Evolutionary conservation across 1,140 invertebrate species (phyloP).

Genomic region (Drosophila ironensis): DNA sequence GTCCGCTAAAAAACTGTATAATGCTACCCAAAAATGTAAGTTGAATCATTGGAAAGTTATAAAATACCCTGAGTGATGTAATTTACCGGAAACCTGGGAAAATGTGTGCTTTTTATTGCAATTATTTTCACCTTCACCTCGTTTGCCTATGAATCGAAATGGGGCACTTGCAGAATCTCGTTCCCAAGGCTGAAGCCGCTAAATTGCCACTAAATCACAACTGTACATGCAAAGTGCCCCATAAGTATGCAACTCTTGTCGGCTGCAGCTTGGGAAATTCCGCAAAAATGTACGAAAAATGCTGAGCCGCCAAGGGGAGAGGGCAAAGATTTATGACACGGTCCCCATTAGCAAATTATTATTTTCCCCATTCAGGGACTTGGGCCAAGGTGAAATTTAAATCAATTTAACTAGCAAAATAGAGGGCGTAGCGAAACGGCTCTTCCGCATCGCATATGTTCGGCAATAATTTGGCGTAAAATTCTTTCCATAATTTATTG

Average conservation of each 20-base stretch:
- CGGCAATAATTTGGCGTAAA: slow-evolving; percentile 61
- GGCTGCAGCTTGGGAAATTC: slow-evolving; percentile 42
- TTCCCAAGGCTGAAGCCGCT: slow-evolving; percentile 20
- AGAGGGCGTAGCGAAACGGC: slow-evolving; percentile 41
- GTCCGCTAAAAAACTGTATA: no score
- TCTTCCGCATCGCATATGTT: slow-evolving; percentile 42
- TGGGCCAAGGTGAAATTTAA: slow-evolving; percentile 63
- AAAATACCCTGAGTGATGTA: no score
- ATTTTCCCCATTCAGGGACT: slow-evolving; percentile 7
- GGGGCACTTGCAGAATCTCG: slow-evolving; percentile 7
- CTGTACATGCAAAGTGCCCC: slow-evolving; percentile 36
- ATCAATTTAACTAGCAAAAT: slow-evolving; percentile 71
- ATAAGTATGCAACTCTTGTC: slow-evolving; percentile 36
- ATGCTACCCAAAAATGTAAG: no score
- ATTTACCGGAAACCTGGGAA: no score
- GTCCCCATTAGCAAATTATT: slow-evolving; percentile 39
- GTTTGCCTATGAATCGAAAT: background rate
- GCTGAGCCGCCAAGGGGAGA: no score
- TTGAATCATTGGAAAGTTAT: no score
- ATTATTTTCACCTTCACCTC: slow-evolving; percentile 12
- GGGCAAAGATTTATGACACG: slow-evolving; percentile 57
- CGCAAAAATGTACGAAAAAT: slow-evolving; percentile 29
- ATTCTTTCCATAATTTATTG: slow-evolving; percentile 72
- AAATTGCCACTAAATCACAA: slow-evolving; percentile 43
- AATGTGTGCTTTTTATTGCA: background rate